phyloP scores from a whole-genome alignment of 2,113 vertebrate genomes.

The Azemiops feae region DNA sequence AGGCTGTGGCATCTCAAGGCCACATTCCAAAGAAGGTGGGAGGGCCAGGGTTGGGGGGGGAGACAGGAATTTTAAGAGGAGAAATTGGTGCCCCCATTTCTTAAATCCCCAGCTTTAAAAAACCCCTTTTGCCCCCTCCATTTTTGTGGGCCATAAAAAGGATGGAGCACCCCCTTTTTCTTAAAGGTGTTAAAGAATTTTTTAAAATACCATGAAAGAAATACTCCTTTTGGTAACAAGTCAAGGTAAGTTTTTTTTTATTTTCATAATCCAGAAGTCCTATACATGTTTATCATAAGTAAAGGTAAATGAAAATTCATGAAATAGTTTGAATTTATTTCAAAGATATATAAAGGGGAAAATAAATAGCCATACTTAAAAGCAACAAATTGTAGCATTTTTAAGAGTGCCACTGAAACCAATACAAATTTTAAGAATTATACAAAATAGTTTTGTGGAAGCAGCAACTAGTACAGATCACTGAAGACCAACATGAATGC shows the following conservation, averaged over 20 bases:
- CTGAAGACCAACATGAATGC: conserved; percentile 20
- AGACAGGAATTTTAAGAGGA: background rate
- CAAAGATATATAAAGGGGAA: background rate
- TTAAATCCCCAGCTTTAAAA: background rate
- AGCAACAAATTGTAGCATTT: background rate
- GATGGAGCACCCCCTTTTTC: background rate
- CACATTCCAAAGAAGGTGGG: background rate
- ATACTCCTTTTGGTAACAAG: background rate
- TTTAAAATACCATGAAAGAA: background rate
- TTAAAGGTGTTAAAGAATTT: background rate
- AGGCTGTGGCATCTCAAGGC: background rate
- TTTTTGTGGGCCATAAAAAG: background rate
- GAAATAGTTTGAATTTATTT: background rate
- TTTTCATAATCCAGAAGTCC: background rate
- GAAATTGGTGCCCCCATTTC: background rate
- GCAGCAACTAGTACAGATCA: background rate
- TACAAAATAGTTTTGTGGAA: conserved; percentile 18
- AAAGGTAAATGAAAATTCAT: conserved; percentile 19
- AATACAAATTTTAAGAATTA: conserved; percentile 21
- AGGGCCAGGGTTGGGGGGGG: background rate
- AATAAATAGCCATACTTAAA: conserved; percentile 5
- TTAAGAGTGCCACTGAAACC: conserved; percentile 22
- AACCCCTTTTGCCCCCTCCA: too few relatives aligned
- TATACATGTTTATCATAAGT: conserved; percentile 47
- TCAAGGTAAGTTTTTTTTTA: conserved; percentile 44